Base-by-base conservation (phyloP, 2,797 vertebrate genomes). In the Morus bassanus region DNA sequence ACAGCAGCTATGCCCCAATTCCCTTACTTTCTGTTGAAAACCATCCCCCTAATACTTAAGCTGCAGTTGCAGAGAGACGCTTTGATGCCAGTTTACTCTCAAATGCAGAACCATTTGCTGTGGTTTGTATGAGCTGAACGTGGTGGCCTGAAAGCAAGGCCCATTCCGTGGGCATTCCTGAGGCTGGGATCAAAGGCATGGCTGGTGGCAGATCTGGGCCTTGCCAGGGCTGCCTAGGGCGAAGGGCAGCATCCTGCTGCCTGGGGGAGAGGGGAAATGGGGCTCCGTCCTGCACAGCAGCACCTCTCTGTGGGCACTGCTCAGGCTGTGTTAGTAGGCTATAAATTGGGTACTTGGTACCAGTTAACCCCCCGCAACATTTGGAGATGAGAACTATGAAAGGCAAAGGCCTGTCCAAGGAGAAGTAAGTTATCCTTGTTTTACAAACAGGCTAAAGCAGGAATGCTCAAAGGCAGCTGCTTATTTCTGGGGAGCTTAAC, bases 401-500 rank as follows among this genome's bases (percentile, higher is more conserved):
- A 95, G 77, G 75, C 67, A 88, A 85, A 80, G 68, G 30, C 61
- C 65, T 74, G 51, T 84, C 75, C 67, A 23, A 30, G 61, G 50
- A 85, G 45, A 45, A 89, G 46, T 53, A 27, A 83, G 54, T 74
- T 84, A 18, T 41, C 65, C 35, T 73, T 79, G 9, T 77, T 95
- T 92, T 85, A 87, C 33, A 45, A 82, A 77, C 33, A 60, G 31
- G 50, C 54, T 89, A 74, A 82, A 91, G 85, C 65, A 69, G 80
- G 59, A 93, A 77, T 59, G 86, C 81, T 88, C 51, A 61, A 88
- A 95, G 72, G 90, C 77, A 95, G 84, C 81, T 83, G 76, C 89
- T 88, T 94, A 5, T 91, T 96, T 88, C 89, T 92, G 86, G 72
- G 88, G 78, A 91, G 41, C 72, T 54, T 80, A 68, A 59, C 53